Conservation (phyloP, 23 tunicate genomes). For the Trididemnum nubilum region DNA sequence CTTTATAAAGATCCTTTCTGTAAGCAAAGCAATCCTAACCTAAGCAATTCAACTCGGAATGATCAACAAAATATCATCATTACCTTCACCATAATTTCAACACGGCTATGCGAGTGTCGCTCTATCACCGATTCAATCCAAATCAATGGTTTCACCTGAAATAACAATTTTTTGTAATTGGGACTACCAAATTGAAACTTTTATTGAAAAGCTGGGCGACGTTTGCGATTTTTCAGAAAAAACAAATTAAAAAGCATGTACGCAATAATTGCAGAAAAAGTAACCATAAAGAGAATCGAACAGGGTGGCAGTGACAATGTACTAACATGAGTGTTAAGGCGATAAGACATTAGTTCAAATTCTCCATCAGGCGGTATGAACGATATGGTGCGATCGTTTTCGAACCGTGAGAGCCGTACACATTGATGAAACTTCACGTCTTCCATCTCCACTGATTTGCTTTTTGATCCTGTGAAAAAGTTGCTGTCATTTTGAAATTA, state of each 20-base stretch:
- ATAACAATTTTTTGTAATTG: too few species aligned
- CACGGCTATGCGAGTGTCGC: constrained; percentile 91
- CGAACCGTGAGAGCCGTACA: constrained; percentile 90
- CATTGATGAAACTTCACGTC: constrained; percentile 99
- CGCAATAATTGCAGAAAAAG: background rate
- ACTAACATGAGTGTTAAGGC: constrained; percentile 95
- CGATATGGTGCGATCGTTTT: constrained; percentile 96
- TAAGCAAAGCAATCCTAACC: too few species aligned
- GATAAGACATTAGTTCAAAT: constrained; percentile 93
- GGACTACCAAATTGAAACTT: too few species aligned
- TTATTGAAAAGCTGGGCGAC: background rate
- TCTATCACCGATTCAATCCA: constrained; percentile 98
- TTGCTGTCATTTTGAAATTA: too few species aligned
- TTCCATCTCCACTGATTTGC: constrained; percentile 97
- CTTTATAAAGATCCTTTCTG: too few species aligned
- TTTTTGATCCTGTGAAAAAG: constrained; percentile 73
- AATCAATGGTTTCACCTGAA: constrained; percentile 94
- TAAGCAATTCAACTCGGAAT: too few species aligned
- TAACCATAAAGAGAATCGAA: too few species aligned
- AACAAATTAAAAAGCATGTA: background rate
- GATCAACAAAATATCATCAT: too few species aligned
- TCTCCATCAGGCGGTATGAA: constrained; percentile 99
- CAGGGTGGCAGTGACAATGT: too few species aligned
- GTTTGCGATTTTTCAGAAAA: background rate
- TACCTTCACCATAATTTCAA: constrained; percentile 98